Evolutionary conservation across 2,113 vertebrate genomes (phyloP), one percentile per base, ranked within the genome.

Genomic region (Rattus rattus): DNA sequence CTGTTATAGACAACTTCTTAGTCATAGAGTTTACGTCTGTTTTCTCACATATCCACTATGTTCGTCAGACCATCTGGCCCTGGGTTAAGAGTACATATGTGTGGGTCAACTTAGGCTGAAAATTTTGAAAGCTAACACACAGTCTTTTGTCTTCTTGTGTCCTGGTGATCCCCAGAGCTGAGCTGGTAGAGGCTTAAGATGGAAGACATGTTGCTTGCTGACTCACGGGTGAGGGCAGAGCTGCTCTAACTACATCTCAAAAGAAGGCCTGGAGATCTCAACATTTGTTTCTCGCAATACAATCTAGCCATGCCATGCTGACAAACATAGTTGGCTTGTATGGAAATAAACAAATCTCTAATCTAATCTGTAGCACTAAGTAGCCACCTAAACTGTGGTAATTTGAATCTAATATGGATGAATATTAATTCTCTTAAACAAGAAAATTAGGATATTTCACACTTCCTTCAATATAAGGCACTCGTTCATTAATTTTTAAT

Each of bases 401-500:
- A 96, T 95, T 98, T 98, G 73, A 90, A 96, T 96, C 92, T 97
- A 91, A 96, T 98, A 98, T 98, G 91, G 83, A 97, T 97, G 3
- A 98, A 96, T 98, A 98, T 98, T 98, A 98, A 98, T 98, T 98
- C 3, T 92, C 96, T 98, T 90, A 92, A 98, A 97, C 69, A 97
- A 75, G 90, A 98, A 97, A 97, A 90, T 96, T 67, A 98, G 96
- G 89, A 95, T 93, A 97, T 72, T 80, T 92, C 91, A 88, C 92
- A 97, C 94, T 97, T 96, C 93, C 39, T 98, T 97, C 79, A 96
- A 94, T 96, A 97, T 96, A 95, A 97, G 92, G 73, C 49, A 95
- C 95, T n/a, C 92, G 93, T 97, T 98, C 13, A 88, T 98, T 98
- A 98, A 97, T 98, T 98, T 98, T 98, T 98, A 98, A 98, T 79